phyloP scores from a whole-genome alignment of 1,140 invertebrate genomes.

The Drosophila carrolli region DNA sequence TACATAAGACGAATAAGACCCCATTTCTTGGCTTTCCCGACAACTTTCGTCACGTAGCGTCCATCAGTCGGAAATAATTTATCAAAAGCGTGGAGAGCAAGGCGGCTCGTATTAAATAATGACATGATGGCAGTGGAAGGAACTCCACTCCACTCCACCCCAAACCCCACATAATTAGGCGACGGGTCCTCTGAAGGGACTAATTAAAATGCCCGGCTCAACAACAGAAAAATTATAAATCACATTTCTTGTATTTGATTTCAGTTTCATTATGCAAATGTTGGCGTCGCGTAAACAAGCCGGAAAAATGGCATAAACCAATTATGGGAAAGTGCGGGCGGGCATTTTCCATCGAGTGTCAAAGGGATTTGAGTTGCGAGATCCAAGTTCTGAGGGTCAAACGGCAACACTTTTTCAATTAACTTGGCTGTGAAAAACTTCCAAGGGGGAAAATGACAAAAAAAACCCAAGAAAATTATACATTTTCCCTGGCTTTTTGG shows the following conservation, averaged over 20 bases:
- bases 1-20: slow-evolving; percentile 2
- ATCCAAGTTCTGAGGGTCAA: slow-evolving; percentile 29
- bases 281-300: slow-evolving; percentile 44
- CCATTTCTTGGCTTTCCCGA: slow-evolving; percentile 4
- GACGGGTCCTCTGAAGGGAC: slow-evolving; percentile 5
- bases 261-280: slow-evolving; percentile 48
- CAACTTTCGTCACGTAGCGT: slow-evolving; percentile 75
- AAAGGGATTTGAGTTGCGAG: slow-evolving; percentile 28
- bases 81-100: slow-evolving; percentile 52
- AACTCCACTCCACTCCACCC: background rate
- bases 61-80: slow-evolving; percentile 78
- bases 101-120: slow-evolving; percentile 70
- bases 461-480: slow-evolving; percentile 24
- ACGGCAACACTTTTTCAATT: slow-evolving; percentile 62
- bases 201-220: slow-evolving; percentile 52
- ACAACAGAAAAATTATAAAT: slow-evolving; percentile 54
- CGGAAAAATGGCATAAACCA: slow-evolving; percentile 62
- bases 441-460: background rate
- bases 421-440: slow-evolving; percentile 28
- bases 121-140: slow-evolving; percentile 66
- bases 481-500: background rate
- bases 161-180: slow-evolving; percentile 55
- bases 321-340: slow-evolving; percentile 51
- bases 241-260: slow-evolving; percentile 56
- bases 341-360: slow-evolving; percentile 36